A percentile compares a stretch with the other conserved stretches of the same genome.
phyloP scores from a whole-genome alignment of 2,797 vertebrate species.

The Takifugu rubripes region DNA sequence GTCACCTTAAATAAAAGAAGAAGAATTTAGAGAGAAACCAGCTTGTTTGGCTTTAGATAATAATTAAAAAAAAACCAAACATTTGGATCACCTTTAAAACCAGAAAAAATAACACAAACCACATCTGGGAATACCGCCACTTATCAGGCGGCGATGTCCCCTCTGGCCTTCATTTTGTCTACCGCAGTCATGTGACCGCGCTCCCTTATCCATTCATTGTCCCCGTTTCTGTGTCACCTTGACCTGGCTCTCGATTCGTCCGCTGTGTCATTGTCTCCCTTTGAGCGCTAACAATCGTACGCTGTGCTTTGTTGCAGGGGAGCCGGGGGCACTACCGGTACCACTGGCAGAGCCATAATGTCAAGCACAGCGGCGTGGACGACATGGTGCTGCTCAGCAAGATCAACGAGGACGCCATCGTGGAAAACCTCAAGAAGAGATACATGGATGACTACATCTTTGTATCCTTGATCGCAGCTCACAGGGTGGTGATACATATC shows the following conservation, averaged over 20 bases:
- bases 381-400: slow-evolving; percentile 97
- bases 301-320: slow-evolving; percentile 79
- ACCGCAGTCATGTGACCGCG: slow-evolving; percentile 25
- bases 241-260: slow-evolving; percentile 37
- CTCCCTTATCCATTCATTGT: slow-evolving; percentile 5
- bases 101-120: slow-evolving; percentile 44
- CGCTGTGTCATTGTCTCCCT: slow-evolving; percentile 32
- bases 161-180: slow-evolving; percentile 31
- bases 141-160: slow-evolving; percentile 31
- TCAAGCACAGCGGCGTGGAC: slow-evolving; percentile 95
- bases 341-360: slow-evolving; percentile 99
- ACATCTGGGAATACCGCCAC: slow-evolving; percentile 50
- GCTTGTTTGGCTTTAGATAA: slow-evolving; percentile 40
- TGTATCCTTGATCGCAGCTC: slow-evolving; percentile 86
- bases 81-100: slow-evolving; percentile 49
- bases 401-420: slow-evolving; percentile 95
- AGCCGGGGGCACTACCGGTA: slow-evolving; percentile 96
- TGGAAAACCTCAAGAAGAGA: slow-evolving; percentile 96
- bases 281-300: slow-evolving; percentile 32
- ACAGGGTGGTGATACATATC: slow-evolving; percentile 45
- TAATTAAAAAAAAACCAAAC: slow-evolving; percentile 12
- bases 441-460: slow-evolving; percentile 99
- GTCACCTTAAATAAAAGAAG: slow-evolving; percentile 58
- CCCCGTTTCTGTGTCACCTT: slow-evolving; percentile 9
- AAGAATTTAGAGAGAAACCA: slow-evolving; percentile 42